Evolutionary conservation across 2,113 vertebrate species (phyloP), one percentile per base, ranked within the genome.

Genomic region (Pycnonotus jocosus): DNA sequence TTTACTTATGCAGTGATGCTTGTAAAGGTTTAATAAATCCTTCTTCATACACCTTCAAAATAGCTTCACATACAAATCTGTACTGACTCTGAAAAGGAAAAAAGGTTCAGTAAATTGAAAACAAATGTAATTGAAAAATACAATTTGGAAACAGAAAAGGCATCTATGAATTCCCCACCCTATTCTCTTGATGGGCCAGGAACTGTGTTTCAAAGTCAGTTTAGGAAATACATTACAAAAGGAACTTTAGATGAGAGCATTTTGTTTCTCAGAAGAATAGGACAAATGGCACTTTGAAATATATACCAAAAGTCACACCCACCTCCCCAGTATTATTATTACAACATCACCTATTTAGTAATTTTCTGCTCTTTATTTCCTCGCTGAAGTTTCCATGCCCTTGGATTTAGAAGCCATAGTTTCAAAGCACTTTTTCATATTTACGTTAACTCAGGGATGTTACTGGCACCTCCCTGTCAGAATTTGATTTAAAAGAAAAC

Each of bases 11-110:
- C 95, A 98, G 96, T 78, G 96, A 96, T 65, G 97, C 91, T 81
- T 97, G 98, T 93, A 98, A 97, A 47, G 98, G 98, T 97, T 98
- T 98, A 96, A 99, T 98, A 97, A 99, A 97, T 80, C 98, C 99
- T 98, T 99, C 99, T 98, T 99, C 99, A 86, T 99, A 99, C 40
- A 99, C 99, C 97, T 98, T 99, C 98, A 99, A 97, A 97, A 99
- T 99, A 97, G 99, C 99, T 98, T 99, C 99, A 93, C 99, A 99
- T 84, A 99, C 99, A 95, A 99, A 99, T 98, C 99, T 99, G 97
- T 99, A 99, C 95, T 99, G 99, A 98, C 99, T 99, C 99, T 99
- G 98, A 83, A 97, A 98, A 95, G 88, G 45, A 97, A 91, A 97
- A 91, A 4, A 90, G 38, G 90, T n/a, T 70, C n/a, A 83, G 85